Conservation (phyloP, 2,797 vertebrate species). For the Enteromius unitaeniatus region DNA sequence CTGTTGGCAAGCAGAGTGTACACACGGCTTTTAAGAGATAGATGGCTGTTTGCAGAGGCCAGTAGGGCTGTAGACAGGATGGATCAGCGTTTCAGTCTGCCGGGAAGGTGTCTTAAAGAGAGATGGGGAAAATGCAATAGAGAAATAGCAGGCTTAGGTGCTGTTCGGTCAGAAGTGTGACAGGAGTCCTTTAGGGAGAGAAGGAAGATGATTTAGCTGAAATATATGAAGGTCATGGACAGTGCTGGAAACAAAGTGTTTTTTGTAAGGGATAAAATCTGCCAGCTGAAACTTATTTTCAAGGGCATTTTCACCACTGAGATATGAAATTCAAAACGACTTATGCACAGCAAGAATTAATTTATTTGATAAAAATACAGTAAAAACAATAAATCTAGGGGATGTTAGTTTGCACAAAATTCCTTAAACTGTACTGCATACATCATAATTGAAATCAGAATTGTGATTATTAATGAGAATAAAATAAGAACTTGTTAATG, state of each 20-base stretch:
- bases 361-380: neutral
- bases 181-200: neutral
- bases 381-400: neutral
- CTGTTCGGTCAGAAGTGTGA: conserved; percentile 3
- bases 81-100: conserved; percentile 8
- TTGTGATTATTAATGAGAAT: conserved; percentile 13
- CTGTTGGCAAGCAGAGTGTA: conserved; percentile 36
- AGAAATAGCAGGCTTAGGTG: conserved; percentile 22
- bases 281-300: neutral
- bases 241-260: neutral
- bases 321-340: neutral
- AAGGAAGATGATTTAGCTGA: neutral
- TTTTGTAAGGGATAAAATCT: neutral
- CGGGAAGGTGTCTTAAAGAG: conserved; percentile 26
- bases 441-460: neutral
- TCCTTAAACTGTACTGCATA: neutral
- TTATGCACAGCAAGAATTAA: neutral
- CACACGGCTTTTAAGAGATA: conserved; percentile 66
- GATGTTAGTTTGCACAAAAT: neutral
- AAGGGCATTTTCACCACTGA: neutral
- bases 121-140: conserved; percentile 20
- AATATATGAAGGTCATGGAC: conserved; percentile 1
- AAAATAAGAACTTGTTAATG: neutral
- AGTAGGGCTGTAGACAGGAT: conserved; percentile 16
- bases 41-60: conserved; percentile 68